Conservation (phyloP, 2,797 vertebrate species). For the Danio tinwini region DNA sequence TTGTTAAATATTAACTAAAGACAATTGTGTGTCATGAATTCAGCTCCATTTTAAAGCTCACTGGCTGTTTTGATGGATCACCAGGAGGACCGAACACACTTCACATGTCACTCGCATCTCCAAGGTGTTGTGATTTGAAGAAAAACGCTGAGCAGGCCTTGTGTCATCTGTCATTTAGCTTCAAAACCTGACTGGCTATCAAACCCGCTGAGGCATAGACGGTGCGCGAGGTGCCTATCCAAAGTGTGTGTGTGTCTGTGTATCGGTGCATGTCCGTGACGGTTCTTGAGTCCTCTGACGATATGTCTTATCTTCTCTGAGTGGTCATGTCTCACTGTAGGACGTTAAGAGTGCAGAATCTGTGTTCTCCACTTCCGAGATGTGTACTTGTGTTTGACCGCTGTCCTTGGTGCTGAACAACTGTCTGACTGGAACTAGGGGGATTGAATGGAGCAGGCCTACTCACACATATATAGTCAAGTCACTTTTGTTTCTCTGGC, state of each 20-base stretch:
- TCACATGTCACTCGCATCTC: slow-evolving; percentile 19
- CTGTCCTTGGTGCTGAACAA: slow-evolving; percentile 41
- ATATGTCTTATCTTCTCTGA: slow-evolving; percentile 23
- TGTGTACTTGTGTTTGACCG: neutral
- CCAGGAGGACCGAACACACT: slow-evolving; percentile 12
- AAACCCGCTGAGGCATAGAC: slow-evolving; percentile 35
- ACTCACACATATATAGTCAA: neutral
- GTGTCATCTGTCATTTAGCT: slow-evolving; percentile 34
- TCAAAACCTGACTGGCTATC: slow-evolving; percentile 9
- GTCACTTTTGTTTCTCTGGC: neutral
- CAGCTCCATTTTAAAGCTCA: slow-evolving; percentile 16
- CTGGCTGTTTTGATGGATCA: slow-evolving; percentile 45
- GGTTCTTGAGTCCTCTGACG: slow-evolving; percentile 1
- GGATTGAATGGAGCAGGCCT: neutral
- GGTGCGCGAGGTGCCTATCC: neutral
- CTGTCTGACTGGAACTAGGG: neutral
- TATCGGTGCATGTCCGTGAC: slow-evolving; percentile 27
- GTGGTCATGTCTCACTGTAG: neutral
- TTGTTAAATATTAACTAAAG: neutral
- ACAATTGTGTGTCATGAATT: neutral
- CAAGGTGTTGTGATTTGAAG: slow-evolving; percentile 34
- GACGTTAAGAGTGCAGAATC: neutral
- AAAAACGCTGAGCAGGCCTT: slow-evolving; percentile 2
- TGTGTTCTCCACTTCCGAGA: neutral
- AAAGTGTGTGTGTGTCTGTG: neutral